Conservation (phyloP, 2,113 vertebrate genomes). For the Spizaetus ornatus region DNA sequence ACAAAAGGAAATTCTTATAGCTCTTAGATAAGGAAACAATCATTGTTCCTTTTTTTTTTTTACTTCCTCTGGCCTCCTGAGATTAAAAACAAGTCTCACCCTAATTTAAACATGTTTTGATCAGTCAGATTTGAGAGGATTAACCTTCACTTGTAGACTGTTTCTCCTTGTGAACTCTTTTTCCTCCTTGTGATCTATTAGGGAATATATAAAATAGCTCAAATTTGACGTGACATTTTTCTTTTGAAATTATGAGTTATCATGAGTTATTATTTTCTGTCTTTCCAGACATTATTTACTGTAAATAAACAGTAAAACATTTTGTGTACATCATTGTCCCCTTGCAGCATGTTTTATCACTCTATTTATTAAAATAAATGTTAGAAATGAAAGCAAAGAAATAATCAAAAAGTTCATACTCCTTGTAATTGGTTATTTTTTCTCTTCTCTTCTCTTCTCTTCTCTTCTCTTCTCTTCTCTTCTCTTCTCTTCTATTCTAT, state of each 20-base stretch:
- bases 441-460: neutral
- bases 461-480: neutral
- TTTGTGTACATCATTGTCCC: neutral
- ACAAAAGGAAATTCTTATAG: neutral
- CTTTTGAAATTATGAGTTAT: neutral
- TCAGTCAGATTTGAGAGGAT: neutral
- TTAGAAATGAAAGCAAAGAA: neutral
- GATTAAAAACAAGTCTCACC: neutral
- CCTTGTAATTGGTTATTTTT: neutral
- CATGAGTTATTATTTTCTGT: neutral
- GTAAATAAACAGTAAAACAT: neutral
- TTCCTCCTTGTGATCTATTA: neutral
- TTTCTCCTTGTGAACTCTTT: neutral
- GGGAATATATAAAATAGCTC: neutral
- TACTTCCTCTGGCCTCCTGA: neutral
- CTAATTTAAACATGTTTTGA: conserved; percentile 12
- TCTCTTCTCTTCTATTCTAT: too few relatives aligned
- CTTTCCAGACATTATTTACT: neutral
- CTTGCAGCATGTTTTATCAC: neutral
- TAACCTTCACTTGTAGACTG: neutral
- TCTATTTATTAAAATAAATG: neutral
- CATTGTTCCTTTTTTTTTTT: neutral
- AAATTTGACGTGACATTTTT: neutral
- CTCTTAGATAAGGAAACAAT: neutral
- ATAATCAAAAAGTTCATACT: neutral